Percentiles rank a stretch among this genome's conserved stretches.
These are phyloP conservation scores for Labeo calbasu DNA, from an alignment of 2,797 vertebrate species.

Conservation along the genomic window DNA sequence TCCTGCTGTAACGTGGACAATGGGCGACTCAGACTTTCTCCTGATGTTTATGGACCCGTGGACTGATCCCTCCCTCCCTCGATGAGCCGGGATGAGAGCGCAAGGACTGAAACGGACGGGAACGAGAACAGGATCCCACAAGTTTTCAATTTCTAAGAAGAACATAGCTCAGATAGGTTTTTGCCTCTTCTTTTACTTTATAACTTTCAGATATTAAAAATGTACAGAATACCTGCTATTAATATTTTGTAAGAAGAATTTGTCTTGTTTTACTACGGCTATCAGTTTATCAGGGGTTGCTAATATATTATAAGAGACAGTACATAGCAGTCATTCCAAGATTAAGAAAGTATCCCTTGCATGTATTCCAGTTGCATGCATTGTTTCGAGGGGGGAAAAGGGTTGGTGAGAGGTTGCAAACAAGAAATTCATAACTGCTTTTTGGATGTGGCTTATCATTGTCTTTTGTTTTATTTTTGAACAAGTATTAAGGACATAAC, in stretches of 20 bases:
- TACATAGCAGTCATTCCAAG: conserved; percentile 82
- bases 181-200: conserved; percentile 88
- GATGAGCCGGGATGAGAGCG: conserved; percentile 68
- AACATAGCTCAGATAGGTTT: conserved; percentile 82
- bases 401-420: conserved; percentile 49
- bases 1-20: conserved; percentile 88
- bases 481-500: conserved; percentile 39
- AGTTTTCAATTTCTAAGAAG: conserved; percentile 82
- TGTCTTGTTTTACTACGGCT: conserved; percentile 95
- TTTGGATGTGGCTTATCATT: conserved; percentile 80
- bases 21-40: conserved; percentile 70
- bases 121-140: conserved; percentile 71
- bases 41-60: conserved; percentile 67
- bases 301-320: conserved; percentile 65
- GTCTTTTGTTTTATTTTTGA: conserved; percentile 45
- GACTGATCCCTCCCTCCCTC: conserved; percentile 68
- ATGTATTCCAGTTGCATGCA: conserved; percentile 79
- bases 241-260: conserved; percentile 94
- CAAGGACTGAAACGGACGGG: conserved; percentile 70
- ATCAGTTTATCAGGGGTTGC: conserved; percentile 89
- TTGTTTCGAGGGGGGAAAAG: conserved; percentile 52
- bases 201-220: conserved; percentile 93
- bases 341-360: conserved; percentile 85
- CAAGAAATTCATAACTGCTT: conserved; percentile 64
- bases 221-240: conserved; percentile 90